Percentiles rank a stretch among this genome's conserved stretches.
phyloP scores from a whole-genome alignment of 2,888 invertebrate species.

The Nebria salina region DNA sequence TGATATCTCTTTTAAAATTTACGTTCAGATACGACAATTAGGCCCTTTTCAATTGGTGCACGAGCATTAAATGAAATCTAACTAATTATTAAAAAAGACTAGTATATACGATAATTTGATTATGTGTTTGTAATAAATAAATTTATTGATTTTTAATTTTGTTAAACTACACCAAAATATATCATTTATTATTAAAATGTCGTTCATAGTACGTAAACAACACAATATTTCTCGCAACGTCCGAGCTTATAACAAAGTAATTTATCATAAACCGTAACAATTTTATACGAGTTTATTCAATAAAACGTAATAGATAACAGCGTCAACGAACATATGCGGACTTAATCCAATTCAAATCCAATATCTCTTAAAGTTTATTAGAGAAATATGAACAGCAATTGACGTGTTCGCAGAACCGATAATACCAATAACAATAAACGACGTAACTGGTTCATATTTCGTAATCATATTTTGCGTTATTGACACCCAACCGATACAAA shows the following conservation, averaged over 20 bases:
- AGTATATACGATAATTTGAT: too few species aligned
- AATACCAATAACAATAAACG: neutral
- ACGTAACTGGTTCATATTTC: neutral
- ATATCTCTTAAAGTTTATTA: neutral
- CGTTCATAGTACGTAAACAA: neutral
- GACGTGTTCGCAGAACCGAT: neutral
- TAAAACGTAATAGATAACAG: neutral
- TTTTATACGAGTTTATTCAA: neutral
- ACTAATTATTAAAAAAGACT: too few species aligned
- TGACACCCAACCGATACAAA: neutral
- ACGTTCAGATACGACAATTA: too few species aligned
- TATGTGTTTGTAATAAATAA: too few species aligned
- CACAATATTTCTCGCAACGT: constrained; percentile 15
- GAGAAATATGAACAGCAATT: neutral
- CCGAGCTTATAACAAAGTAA: constrained; percentile 33
- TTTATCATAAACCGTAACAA: constrained; percentile 25
- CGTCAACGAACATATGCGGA: neutral
- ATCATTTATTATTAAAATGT: neutral
- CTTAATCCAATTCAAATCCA: neutral
- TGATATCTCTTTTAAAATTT: too few species aligned
- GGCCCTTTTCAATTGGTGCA: too few species aligned
- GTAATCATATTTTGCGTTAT: neutral
- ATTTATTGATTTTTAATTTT: too few species aligned
- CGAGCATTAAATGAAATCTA: too few species aligned
- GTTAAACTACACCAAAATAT: neutral